Base-by-base conservation (phyloP, 1,140 invertebrate genomes). In the Tribolium madens region DNA sequence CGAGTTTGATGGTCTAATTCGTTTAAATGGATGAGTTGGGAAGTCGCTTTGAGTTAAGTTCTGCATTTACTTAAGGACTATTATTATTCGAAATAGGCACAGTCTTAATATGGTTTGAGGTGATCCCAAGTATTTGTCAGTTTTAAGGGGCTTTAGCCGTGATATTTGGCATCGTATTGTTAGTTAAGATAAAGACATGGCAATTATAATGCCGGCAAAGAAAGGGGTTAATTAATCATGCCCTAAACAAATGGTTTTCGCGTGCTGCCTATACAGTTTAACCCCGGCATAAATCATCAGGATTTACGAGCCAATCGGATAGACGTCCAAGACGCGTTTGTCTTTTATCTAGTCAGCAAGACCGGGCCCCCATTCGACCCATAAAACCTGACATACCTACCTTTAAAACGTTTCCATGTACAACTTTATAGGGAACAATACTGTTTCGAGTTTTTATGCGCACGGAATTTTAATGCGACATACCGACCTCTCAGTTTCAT, bases 291-390 rank as follows among this genome's bases (percentile, higher is more conserved):
- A 68, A 75, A 75, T 75, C 74, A 75, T 75, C 74, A 46, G 60
- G 74, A 75, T 75, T 75, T 75, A 69, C 74, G 60, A 60, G 36
- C 17, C 36, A 68, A 75, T 75, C 42, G 74, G 57, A 75, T 50
- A 46, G 47, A 75, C 57, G 74, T 60, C 36, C 50, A 72, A 48
- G 70, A 72, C 21, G 70, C 70, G 70, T 36, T 71, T 60, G 74
- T 50, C 68, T 64, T 76, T 72, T 72, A 72, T 72, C 68, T 76
- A 76, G 75, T 76, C 75, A 76, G 75, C 75, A 76, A 57, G 75
- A 53, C 64, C 47, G 15, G 31, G 31, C 42, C 68, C 50, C 64
- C 42, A 76, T 76, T 76, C 46, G 33, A 70, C 64, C 14, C 57
- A 71, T 76, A 76, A 76, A 76, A 76, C 50, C 46, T 17, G 21